A percentile compares a stretch with the other conserved stretches of the same genome.
phyloP scores from a whole-genome alignment of 2,888 invertebrate genomes.

The Lasioglossum marginatum region DNA sequence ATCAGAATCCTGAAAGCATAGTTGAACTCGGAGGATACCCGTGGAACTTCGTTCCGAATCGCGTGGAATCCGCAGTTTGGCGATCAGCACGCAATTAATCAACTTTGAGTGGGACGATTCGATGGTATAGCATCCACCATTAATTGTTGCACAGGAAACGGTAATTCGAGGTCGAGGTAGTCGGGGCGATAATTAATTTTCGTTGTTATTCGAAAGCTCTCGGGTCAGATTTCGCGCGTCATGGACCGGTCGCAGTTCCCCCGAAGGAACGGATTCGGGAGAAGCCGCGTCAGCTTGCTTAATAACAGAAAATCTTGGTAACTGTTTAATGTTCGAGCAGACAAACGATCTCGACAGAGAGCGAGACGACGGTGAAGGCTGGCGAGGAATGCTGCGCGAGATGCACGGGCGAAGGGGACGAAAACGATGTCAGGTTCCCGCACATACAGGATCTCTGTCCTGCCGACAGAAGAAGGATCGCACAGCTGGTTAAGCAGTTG shows the following conservation, averaged over 20 bases:
- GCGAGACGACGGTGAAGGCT: constrained; percentile 59
- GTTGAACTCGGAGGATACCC: neutral
- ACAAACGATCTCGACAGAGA: constrained; percentile 65
- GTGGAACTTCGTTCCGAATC: neutral
- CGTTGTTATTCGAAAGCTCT: neutral
- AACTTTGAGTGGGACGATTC: neutral
- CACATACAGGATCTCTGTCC: constrained; percentile 74
- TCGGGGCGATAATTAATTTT: neutral
- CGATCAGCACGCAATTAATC: neutral
- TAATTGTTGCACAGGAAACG: neutral
- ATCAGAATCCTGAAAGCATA: neutral
- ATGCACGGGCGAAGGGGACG: constrained; percentile 61
- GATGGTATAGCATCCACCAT: neutral
- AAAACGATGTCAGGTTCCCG: constrained; percentile 42
- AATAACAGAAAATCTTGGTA: constrained; percentile 35
- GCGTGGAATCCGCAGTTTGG: neutral
- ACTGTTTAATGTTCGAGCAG: constrained; percentile 61
- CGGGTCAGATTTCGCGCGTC: neutral
- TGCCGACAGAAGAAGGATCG: constrained; percentile 72
- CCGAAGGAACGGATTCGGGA: neutral
- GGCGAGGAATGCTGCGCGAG: constrained; percentile 61
- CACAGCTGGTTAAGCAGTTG: constrained; percentile 71
- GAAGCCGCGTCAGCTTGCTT: constrained; percentile 9
- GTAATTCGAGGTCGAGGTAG: neutral
- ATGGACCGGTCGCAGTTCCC: neutral